A percentile compares a stretch with the other conserved stretches of the same genome.
Evolutionary conservation across 2,888 invertebrate species (phyloP).

Genomic region (Agrotis segetum): DNA sequence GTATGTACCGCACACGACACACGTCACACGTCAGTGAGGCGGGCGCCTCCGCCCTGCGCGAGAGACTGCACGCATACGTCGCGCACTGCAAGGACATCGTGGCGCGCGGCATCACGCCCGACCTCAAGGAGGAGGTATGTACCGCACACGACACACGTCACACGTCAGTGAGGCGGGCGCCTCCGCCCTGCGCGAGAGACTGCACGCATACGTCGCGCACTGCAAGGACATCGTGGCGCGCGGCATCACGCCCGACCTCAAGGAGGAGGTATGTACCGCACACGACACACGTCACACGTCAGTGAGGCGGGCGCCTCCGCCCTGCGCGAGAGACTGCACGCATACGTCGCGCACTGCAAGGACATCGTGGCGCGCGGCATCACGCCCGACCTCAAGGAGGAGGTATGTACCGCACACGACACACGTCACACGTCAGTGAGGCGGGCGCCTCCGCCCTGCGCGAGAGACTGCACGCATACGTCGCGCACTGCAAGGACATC

Average conservation of each 20-base stretch:
- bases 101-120: constrained; percentile 76
- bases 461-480: constrained; percentile 94
- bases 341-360: constrained; percentile 94
- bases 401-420: constrained; percentile 80
- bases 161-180: constrained; percentile 88
- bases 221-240: constrained; percentile 87
- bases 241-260: constrained; percentile 88
- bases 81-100: constrained; percentile 91
- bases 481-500: constrained; percentile 92
- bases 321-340: constrained; percentile 92
- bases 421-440: constrained; percentile 88
- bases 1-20: constrained; percentile 64
- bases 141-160: too few species aligned
- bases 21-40: constrained; percentile 86
- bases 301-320: constrained; percentile 82
- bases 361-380: constrained; percentile 74
- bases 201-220: constrained; percentile 94
- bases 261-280: constrained; percentile 90
- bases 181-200: constrained; percentile 87
- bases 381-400: constrained; percentile 93
- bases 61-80: constrained; percentile 94
- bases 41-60: constrained; percentile 83
- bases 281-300: too few species aligned
- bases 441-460: constrained; percentile 82
- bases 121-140: constrained; percentile 93